A percentile compares a stretch with the other conserved stretches of the same genome.
Evolutionary conservation across 2,113 vertebrate genomes (phyloP).

Genomic region (Caranx ignobilis): DNA sequence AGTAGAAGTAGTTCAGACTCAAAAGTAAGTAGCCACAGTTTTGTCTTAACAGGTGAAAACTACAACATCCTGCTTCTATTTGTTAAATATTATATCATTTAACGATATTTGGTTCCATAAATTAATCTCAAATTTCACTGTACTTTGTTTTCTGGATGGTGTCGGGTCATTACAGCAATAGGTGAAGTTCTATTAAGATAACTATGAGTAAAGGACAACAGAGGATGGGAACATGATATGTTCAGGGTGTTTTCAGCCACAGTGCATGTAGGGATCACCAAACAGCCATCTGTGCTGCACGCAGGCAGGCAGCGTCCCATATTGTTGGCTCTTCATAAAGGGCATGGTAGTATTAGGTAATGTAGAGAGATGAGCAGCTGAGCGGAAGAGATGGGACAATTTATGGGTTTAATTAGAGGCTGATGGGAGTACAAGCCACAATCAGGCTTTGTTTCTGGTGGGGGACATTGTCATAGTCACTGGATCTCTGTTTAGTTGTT

Average conservation of each 20-base stretch:
- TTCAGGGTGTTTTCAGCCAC: slow-evolving; percentile 40
- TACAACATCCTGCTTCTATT: neutral
- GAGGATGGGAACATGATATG: slow-evolving; percentile 65
- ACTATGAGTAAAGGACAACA: slow-evolving; percentile 28
- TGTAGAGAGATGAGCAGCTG: slow-evolving; percentile 62
- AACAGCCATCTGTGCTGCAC: slow-evolving; percentile 65
- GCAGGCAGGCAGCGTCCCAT: slow-evolving; percentile 17
- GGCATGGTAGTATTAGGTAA: slow-evolving; percentile 58
- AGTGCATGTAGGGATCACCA: slow-evolving; percentile 45
- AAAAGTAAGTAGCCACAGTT: neutral
- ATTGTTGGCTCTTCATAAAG: slow-evolving; percentile 62
- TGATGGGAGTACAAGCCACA: slow-evolving; percentile 24
- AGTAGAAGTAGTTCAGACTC: neutral
- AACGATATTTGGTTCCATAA: neutral
- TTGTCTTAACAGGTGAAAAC: neutral
- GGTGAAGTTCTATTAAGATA: slow-evolving; percentile 12
- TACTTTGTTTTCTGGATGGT: neutral
- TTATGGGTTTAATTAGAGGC: slow-evolving; percentile 69
- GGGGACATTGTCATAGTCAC: neutral
- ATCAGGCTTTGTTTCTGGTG: slow-evolving; percentile 41
- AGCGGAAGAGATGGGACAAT: slow-evolving; percentile 69
- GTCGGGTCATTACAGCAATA: neutral
- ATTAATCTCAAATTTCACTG: neutral
- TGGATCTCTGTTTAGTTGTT: neutral
- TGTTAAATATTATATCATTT: neutral